Percentiles rank a stretch among this genome's conserved stretches.
Conservation (phyloP, 2,113 vertebrate species). For the Notarius quadriscutis region DNA sequence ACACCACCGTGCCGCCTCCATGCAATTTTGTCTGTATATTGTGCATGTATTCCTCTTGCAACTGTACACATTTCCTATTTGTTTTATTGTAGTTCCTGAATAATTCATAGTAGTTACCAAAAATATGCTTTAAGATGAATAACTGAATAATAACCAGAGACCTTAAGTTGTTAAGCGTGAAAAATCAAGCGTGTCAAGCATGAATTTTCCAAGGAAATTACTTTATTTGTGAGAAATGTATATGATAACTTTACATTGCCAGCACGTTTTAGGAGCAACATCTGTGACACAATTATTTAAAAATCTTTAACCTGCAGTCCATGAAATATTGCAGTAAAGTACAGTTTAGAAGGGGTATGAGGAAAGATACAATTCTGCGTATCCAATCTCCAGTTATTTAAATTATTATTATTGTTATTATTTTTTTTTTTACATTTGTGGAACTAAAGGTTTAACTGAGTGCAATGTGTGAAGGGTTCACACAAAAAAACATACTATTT, state of each 20-base stretch:
- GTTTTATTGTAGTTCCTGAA: neutral
- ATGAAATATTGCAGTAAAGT: conserved; percentile 19
- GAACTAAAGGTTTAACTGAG: conserved; percentile 36
- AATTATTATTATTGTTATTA: conserved; percentile 8
- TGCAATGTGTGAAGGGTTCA: conserved; percentile 32
- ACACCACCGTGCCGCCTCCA: neutral
- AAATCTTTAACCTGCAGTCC: neutral
- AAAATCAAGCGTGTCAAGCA: neutral
- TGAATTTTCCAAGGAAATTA: neutral
- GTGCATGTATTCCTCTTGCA: neutral
- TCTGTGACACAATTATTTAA: neutral
- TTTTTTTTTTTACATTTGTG: conserved; percentile 27
- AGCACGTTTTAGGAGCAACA: neutral
- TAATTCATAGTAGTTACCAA: neutral
- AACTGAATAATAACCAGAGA: neutral
- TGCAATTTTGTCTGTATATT: neutral
- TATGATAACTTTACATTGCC: neutral
- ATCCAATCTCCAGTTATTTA: conserved; percentile 8
- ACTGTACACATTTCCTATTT: neutral
- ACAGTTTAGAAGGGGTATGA: conserved; percentile 8
- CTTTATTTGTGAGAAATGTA: neutral
- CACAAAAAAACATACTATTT: conserved; percentile 59
- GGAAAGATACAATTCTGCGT: conserved; percentile 35
- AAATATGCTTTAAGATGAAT: neutral
- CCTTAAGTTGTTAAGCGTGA: neutral